Percentiles rank a stretch among this genome's conserved stretches.
phyloP scores from a whole-genome alignment of 2,888 invertebrate genomes.

The Pherbina coryleti region DNA sequence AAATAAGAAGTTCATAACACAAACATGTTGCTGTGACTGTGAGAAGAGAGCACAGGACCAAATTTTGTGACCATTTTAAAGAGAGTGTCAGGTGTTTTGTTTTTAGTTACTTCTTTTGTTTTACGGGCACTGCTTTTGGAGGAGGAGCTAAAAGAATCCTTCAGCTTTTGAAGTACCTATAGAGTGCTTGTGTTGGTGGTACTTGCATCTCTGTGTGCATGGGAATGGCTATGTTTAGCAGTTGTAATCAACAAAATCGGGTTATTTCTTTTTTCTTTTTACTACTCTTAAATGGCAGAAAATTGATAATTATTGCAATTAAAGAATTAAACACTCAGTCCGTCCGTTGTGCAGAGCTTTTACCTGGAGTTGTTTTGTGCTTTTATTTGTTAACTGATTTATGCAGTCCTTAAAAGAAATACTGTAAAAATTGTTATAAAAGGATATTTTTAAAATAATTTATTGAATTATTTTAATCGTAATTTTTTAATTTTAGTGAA shows the following conservation, averaged over 20 bases:
- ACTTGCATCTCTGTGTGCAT: too few species aligned
- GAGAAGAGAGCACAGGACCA: too few species aligned
- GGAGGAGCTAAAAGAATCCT: slow-evolving; percentile 16
- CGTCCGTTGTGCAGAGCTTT: not conserved
- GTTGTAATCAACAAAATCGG: not conserved
- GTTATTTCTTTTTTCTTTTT: not conserved
- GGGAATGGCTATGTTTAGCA: not conserved
- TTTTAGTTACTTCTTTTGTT: not conserved
- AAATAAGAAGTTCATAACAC: not conserved
- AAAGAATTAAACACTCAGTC: slow-evolving; percentile 64
- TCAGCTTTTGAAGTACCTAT: not conserved
- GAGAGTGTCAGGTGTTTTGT: not conserved
- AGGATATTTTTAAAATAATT: too few species aligned
- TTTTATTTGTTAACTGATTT: too few species aligned
- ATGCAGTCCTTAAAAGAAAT: too few species aligned
- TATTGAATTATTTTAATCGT: too few species aligned
- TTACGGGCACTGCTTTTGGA: not conserved
- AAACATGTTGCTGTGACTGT: too few species aligned
- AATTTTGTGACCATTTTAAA: not conserved
- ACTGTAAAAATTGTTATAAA: too few species aligned
- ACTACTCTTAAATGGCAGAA: slow-evolving; percentile 55
- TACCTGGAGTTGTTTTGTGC: too few species aligned
- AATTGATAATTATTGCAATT: slow-evolving; percentile 70
- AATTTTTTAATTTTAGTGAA: not conserved
- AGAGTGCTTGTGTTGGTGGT: too few species aligned